Evolutionary conservation across 2,888 invertebrate species (phyloP).

Genomic region (Scaptomyza caliginosa): DNA sequence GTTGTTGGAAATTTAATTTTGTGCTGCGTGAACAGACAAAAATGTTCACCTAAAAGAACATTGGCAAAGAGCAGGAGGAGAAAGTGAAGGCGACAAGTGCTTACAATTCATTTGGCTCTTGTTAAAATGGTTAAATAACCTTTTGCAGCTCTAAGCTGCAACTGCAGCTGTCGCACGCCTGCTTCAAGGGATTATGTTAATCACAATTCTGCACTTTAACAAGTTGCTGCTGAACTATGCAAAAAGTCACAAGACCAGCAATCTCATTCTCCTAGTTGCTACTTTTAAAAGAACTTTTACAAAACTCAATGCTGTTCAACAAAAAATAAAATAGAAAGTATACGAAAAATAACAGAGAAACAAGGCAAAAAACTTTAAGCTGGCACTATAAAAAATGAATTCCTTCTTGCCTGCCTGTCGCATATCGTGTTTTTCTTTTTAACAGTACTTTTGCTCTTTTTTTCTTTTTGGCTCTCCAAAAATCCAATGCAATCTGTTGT

Average conservation of each 20-base stretch:
- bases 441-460: background rate
- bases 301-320: constrained; percentile 36
- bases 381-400: constrained; percentile 74
- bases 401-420: constrained; percentile 41
- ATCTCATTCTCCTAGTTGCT: constrained; percentile 20
- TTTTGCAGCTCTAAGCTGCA: constrained; percentile 66
- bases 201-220: constrained; percentile 77
- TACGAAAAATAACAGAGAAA: too few species aligned
- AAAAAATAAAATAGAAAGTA: constrained; percentile 6
- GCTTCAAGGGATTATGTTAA: constrained; percentile 72
- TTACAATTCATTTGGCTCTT: constrained; percentile 77
- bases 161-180: constrained; percentile 66
- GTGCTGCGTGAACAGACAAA: constrained; percentile 58
- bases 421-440: background rate
- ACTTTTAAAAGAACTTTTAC: constrained; percentile 52
- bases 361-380: constrained; percentile 57
- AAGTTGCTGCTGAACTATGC: constrained; percentile 52
- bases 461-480: constrained; percentile 16
- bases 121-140: constrained; percentile 75
- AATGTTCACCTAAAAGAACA: constrained; percentile 31
- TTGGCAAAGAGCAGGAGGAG: background rate
- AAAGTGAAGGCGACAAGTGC: constrained; percentile 54
- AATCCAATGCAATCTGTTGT: constrained; percentile 73
- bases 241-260: constrained; percentile 71
- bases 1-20: constrained; percentile 60